A percentile compares a stretch with the other conserved stretches of the same genome.
Evolutionary conservation across 2,797 vertebrate genomes (phyloP).

Genomic region (Clamator glandarius): DNA sequence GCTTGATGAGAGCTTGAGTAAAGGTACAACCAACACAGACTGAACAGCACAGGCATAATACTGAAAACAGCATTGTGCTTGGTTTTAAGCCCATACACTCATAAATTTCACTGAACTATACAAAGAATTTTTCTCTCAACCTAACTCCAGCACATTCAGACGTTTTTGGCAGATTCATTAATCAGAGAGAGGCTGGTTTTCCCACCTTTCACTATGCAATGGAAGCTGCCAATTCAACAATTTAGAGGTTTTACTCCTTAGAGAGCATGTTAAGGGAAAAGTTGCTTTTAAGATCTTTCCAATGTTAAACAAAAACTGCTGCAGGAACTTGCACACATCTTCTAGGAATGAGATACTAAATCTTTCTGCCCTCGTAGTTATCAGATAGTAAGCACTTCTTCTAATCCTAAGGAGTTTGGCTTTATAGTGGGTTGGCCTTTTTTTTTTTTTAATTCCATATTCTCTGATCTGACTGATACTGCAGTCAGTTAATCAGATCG

Average conservation of each 20-base stretch:
- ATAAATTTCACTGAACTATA: slow-evolving; percentile 38
- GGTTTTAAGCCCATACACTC: slow-evolving; percentile 25
- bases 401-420: background rate
- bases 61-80: background rate
- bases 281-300: slow-evolving; percentile 14
- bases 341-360: slow-evolving; percentile 26
- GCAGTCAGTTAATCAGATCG: background rate
- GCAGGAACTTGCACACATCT: slow-evolving; percentile 22
- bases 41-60: background rate
- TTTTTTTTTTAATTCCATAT: background rate
- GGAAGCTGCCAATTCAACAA: slow-evolving; percentile 12
- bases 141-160: background rate
- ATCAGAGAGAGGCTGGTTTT: slow-evolving; percentile 7
- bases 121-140: background rate
- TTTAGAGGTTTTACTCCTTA: slow-evolving; percentile 11
- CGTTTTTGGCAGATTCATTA: slow-evolving; percentile 39
- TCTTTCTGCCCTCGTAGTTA: background rate
- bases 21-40: background rate
- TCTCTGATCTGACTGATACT: background rate
- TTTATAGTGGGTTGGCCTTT: background rate
- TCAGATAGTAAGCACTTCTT: background rate
- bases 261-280: background rate
- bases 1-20: too few relatives aligned
- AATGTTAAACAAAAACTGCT: slow-evolving; percentile 25
- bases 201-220: background rate